Evolutionary conservation across 1,140 invertebrate genomes (phyloP).

Genomic region (Saccostrea cuccullata): DNA sequence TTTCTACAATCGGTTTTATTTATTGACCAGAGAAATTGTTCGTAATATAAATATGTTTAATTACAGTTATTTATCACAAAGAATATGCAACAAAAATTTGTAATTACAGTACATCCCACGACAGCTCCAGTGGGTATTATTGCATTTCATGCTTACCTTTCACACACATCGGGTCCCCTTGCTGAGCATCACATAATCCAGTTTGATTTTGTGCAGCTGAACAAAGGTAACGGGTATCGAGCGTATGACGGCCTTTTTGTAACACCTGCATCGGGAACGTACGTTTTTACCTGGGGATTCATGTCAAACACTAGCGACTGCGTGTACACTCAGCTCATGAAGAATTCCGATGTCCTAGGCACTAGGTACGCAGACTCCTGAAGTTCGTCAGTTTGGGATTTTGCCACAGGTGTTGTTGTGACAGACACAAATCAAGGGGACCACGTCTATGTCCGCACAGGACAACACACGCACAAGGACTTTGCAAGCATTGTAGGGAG

Average conservation of each 20-base stretch:
- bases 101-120: neutral
- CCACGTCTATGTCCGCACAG: neutral
- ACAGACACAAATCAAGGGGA: slow-evolving; percentile 12
- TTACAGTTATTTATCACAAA: too few relatives aligned
- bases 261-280: neutral
- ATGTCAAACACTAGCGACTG: neutral
- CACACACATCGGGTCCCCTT: neutral
- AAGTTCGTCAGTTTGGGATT: neutral
- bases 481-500: neutral
- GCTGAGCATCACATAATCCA: neutral
- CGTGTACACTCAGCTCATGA: neutral
- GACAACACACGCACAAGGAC: neutral
- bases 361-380: neutral
- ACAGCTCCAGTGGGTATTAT: neutral
- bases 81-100: too few relatives aligned
- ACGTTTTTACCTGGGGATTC: slow-evolving; percentile 37
- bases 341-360: neutral
- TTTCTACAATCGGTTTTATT: too few relatives aligned
- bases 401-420: slow-evolving; percentile 16
- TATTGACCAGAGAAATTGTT: too few relatives aligned
- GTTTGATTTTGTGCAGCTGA: neutral
- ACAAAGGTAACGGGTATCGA: slow-evolving; percentile 27
- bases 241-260: slow-evolving; percentile 2
- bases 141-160: slow-evolving; percentile 9
- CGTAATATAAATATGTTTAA: too few relatives aligned